Conservation (phyloP, 2,888 invertebrate genomes). For the Mamestra brassicae region DNA sequence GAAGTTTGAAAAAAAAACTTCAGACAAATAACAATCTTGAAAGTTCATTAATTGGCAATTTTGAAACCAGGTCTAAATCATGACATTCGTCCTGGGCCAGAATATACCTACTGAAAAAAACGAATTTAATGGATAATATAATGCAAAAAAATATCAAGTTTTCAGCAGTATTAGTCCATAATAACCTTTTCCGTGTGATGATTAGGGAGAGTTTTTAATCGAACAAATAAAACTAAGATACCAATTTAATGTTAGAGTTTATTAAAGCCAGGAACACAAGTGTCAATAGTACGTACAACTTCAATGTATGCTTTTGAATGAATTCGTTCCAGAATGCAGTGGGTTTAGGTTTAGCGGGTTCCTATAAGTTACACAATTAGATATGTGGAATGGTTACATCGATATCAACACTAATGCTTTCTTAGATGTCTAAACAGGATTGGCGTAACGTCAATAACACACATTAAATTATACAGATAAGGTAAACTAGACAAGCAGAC, state of each 20-base stretch:
- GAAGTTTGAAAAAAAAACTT: background rate
- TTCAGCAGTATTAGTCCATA: background rate
- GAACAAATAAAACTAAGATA: constrained; percentile 31
- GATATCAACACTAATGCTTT: constrained; percentile 58
- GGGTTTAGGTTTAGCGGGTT: constrained; percentile 44
- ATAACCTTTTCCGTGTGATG: background rate
- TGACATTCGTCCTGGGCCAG: background rate
- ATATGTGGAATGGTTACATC: constrained; percentile 58
- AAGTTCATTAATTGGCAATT: background rate
- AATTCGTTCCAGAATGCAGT: constrained; percentile 63
- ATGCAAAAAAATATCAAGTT: background rate
- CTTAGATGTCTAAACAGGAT: constrained; percentile 53
- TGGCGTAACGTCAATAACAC: constrained; percentile 50
- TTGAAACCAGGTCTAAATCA: background rate
- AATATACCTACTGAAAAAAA: too few relatives aligned
- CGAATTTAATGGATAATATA: too few relatives aligned
- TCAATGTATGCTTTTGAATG: constrained; percentile 69
- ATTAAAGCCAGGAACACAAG: constrained; percentile 89
- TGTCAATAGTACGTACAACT: constrained; percentile 76
- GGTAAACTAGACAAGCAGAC: constrained; percentile 50
- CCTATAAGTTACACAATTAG: constrained; percentile 55
- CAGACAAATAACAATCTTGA: background rate
- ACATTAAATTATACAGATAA: constrained; percentile 43
- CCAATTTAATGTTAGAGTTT: constrained; percentile 77
- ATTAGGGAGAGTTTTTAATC: background rate